A percentile compares a stretch with the other conserved stretches of the same genome.
These are phyloP conservation scores for Mylabris sibirica DNA, from an alignment of 2,888 invertebrate genomes.

Conservation along the genomic window DNA sequence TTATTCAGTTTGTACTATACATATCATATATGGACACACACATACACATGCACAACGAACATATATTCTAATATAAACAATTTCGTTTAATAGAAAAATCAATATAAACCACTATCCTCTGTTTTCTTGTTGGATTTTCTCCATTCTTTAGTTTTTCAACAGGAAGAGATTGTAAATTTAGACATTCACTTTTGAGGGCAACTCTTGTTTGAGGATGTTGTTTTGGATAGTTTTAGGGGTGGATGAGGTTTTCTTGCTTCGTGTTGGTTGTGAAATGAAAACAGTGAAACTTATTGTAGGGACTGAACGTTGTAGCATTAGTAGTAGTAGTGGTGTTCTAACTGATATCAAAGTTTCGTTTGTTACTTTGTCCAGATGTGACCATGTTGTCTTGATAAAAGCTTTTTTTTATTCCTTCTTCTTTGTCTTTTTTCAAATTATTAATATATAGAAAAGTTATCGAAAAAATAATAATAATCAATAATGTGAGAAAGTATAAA, in stretches of 20 bases:
- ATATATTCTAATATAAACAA: conserved; percentile 10
- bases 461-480: conserved; percentile 19
- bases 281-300: background rate
- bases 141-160: background rate
- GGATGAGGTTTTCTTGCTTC: background rate
- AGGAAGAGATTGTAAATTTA: background rate
- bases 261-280: conserved; percentile 23
- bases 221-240: background rate
- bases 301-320: background rate
- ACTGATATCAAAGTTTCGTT: conserved; percentile 31
- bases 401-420: conserved; percentile 25
- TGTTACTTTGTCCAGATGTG: conserved; percentile 32
- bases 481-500: background rate
- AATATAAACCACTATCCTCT: background rate
- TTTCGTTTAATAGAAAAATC: conserved; percentile 5
- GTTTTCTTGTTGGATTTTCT: background rate
- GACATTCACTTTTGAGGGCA: background rate
- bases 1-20: background rate
- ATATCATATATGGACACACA: background rate
- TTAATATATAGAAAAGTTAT: conserved; percentile 19
- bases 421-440: background rate
- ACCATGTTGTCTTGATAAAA: conserved; percentile 26
- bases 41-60: too few relatives aligned
- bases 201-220: background rate
- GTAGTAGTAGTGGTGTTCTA: conserved; percentile 15